Conservation (phyloP, 2,888 invertebrate species). For the Leucophenga montana region DNA sequence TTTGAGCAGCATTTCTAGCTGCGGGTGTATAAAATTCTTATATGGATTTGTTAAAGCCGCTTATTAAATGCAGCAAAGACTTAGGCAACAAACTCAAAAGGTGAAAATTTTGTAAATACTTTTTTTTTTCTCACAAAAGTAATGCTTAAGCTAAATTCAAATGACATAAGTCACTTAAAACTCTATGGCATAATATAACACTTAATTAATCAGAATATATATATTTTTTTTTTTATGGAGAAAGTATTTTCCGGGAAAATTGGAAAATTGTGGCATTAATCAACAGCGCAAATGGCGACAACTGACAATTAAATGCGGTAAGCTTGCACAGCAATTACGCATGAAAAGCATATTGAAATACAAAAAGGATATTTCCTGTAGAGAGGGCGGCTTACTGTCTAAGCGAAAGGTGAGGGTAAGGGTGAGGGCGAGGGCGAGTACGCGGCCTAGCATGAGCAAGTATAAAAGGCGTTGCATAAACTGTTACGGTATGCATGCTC, state of each 20-base stretch:
- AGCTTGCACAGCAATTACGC: slow-evolving; percentile 7
- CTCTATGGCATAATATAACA: slow-evolving; percentile 34
- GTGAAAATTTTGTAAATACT: neutral
- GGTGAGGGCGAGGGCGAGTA: slow-evolving; percentile 3
- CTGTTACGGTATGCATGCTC: too few species aligned
- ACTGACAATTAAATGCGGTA: slow-evolving; percentile 18
- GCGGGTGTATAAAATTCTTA: neutral
- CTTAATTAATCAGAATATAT: slow-evolving; percentile 38
- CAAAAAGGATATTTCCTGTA: slow-evolving; percentile 12
- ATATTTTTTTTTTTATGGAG: neutral
- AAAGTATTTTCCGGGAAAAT: slow-evolving; percentile 7
- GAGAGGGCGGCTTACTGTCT: neutral
- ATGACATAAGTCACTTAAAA: slow-evolving; percentile 6
- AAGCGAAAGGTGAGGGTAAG: slow-evolving; percentile 29
- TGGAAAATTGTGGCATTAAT: slow-evolving; percentile 31
- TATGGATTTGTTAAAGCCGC: neutral
- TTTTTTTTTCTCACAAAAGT: slow-evolving; percentile 3
- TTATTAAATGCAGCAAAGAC: slow-evolving; percentile 53
- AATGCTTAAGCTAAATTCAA: neutral
- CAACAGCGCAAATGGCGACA: slow-evolving; percentile 28
- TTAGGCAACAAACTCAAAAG: slow-evolving; percentile 55
- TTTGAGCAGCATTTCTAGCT: neutral
- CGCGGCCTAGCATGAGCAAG: too few species aligned
- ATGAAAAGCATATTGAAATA: slow-evolving; percentile 31
- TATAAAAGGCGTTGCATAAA: too few species aligned